Evolutionary conservation across 2,888 invertebrate species (phyloP), one percentile per base, ranked within the genome.

Genomic region (Busseola fusca): DNA sequence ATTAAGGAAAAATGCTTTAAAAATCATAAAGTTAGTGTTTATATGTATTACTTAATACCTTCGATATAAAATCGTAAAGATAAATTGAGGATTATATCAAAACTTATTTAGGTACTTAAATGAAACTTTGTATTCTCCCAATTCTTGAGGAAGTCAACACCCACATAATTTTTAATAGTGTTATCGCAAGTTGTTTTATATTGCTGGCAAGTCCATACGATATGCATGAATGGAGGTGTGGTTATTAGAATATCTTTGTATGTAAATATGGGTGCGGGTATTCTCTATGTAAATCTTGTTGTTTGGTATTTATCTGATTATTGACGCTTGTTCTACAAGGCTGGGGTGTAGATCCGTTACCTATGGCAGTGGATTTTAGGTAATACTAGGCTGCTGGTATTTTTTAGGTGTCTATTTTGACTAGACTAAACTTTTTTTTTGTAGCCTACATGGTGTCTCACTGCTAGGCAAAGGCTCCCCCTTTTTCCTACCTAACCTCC

Each of bases 181-280:
- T 58, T 62, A 37, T 18, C 56, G 52, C 74, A 67, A 80, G 72
- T 63, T 69, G 84, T 80, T 69, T 80, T 80, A 75, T 75, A 78
- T 72, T 67, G 48, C 72, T 65, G 42, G 42, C 69, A 59, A 78
- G 69, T 71, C 72, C 42, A 73, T 40, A 69, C 54, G 82, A 74
- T 82, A 65, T 78, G 77, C 81, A 85, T 81, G 80, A 81, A 83
- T 74, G 84, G 71, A 70, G 84, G 72, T 77, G 82, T 76, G 76
- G 69, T 58, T 79, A 75, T 77, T 75, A 83, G 74, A 69, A 77
- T 84, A 72, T 74, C 69, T 85, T 84, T 80, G 76, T 82, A 84
- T 85, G 86, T 75, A 85, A 76, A 84, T 83, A 73, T 76, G 76
- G 76, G 68, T 69, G 69, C 57, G 59, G 76, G 76, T 79, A 70